Conservation (phyloP, 1,140 invertebrate genomes). For the Trichogramma pretiosum region DNA sequence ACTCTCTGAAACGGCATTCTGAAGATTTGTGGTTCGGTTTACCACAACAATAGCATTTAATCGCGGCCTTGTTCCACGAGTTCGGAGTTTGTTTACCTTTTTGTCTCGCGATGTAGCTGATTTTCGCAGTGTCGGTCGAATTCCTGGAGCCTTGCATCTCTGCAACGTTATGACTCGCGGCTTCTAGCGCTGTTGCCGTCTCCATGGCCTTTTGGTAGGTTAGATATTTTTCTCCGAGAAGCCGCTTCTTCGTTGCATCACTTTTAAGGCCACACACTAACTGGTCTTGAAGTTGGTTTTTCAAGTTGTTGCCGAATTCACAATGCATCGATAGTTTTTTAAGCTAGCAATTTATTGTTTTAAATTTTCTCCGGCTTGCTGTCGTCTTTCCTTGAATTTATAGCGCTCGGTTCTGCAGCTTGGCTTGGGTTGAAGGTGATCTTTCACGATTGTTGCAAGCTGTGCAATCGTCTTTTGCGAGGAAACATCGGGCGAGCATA, state of each 20-base stretch:
- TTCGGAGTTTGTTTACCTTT: neutral
- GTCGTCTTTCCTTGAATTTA: slow-evolving; percentile 7
- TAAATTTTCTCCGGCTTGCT: slow-evolving; percentile 8
- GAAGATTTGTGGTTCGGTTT: neutral
- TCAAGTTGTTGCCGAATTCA: slow-evolving; percentile 7
- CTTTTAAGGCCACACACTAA: slow-evolving; percentile 9
- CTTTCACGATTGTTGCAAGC: slow-evolving; percentile 10
- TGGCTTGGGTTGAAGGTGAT: slow-evolving; percentile 11
- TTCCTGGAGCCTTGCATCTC: slow-evolving; percentile 3
- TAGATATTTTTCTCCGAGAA: slow-evolving; percentile 4
- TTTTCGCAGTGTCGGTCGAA: neutral
- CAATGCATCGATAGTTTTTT: slow-evolving; percentile 10
- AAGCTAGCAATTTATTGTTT: slow-evolving; percentile 11
- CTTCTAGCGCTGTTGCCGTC: neutral
- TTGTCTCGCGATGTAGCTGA: neutral
- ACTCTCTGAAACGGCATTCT: neutral
- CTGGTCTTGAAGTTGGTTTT: slow-evolving; percentile 9
- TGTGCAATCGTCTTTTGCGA: neutral
- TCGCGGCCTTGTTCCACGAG: neutral
- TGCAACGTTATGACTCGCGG: neutral
- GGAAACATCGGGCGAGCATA: slow-evolving; percentile 15
- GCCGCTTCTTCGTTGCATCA: neutral
- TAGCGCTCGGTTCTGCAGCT: slow-evolving; percentile 7
- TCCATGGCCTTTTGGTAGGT: neutral
- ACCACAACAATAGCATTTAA: slow-evolving; percentile 4